Base-by-base conservation (phyloP, 2,797 vertebrate genomes). In the Fundulus diaphanus region DNA sequence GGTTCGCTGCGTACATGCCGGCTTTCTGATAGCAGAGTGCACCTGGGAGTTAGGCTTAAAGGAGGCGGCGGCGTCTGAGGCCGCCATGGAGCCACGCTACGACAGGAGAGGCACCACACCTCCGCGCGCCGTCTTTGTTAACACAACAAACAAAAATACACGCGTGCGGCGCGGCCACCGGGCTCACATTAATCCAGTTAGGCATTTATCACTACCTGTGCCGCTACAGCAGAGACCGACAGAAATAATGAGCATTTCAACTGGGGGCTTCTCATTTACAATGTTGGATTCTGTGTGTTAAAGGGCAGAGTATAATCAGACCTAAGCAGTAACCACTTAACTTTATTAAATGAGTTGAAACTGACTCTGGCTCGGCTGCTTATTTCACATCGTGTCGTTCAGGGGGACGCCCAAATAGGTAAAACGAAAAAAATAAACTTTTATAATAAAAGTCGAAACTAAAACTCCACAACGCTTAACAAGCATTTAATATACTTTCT, bases 31-130 rank as follows among this genome's bases (percentile, higher is more conserved):
- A 24, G 12, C 1, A 40, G 7, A 71, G 56, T 76, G 51, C 74
- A 48, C 67, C 68, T 44, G 51, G 48, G 70, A 48, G 71, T 86
- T 67, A 67, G 35, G 75, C 49, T 74, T 46, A 83, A 74, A 82
- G 75, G 70, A 75, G 72, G 86, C 87, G 84, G 86, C 69, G 79
- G 83, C 92, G 92, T 85, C 81, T 24, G 87, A 92, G 87, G 91
- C 81, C 61, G 46, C 35, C 48, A 37, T 72, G 79, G 78, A 84
- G 88, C 87, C 70, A 52, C 70, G 78, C 87, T 79, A 56, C 71
- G 78, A 82, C 27, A 52, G 71, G 71, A 73, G 82, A 70, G 74
- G 83, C 52, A 70, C 65, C 81, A 83, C 82, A 79, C 75, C 80
- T 83, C 70, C 59, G 27, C 29, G 88, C 79, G 77, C 82, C 72